phyloP scores from a whole-genome alignment of 2,888 invertebrate species.

The Hyppa rectilinea region DNA sequence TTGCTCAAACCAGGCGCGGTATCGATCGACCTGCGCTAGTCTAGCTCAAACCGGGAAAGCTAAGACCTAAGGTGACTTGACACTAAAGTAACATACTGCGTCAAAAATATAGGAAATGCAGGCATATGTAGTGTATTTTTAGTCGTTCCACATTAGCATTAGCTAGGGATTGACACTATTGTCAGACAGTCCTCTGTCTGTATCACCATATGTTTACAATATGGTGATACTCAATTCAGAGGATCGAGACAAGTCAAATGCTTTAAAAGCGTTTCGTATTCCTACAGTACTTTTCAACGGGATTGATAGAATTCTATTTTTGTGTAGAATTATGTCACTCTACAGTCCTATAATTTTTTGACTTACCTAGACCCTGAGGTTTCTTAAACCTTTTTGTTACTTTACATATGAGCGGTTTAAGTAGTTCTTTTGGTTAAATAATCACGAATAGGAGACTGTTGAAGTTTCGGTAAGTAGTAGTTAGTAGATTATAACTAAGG shows the following conservation, averaged over 20 bases:
- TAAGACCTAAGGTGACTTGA: neutral
- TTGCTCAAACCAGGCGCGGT: slow-evolving; percentile 28
- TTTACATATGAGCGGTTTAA: too few species aligned
- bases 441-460: too few species aligned
- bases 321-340: neutral
- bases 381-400: too few species aligned
- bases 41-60: slow-evolving; percentile 45
- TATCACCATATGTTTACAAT: too few species aligned
- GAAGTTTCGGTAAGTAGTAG: too few species aligned
- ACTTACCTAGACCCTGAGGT: too few species aligned
- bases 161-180: neutral
- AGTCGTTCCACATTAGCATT: too few species aligned
- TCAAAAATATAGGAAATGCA: slow-evolving; percentile 33
- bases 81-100: slow-evolving; percentile 32
- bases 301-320: neutral
- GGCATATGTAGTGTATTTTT: too few species aligned
- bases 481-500: neutral
- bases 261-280: neutral
- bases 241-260: neutral
- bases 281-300: neutral
- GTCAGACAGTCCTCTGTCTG: too few species aligned
- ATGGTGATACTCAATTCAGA: too few species aligned
- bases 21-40: slow-evolving; percentile 43
- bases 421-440: neutral
- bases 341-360: neutral